Percentiles rank a stretch among this genome's conserved stretches.
phyloP scores from a whole-genome alignment of 2,888 invertebrate species.

The Andrena chrysosceles region DNA sequence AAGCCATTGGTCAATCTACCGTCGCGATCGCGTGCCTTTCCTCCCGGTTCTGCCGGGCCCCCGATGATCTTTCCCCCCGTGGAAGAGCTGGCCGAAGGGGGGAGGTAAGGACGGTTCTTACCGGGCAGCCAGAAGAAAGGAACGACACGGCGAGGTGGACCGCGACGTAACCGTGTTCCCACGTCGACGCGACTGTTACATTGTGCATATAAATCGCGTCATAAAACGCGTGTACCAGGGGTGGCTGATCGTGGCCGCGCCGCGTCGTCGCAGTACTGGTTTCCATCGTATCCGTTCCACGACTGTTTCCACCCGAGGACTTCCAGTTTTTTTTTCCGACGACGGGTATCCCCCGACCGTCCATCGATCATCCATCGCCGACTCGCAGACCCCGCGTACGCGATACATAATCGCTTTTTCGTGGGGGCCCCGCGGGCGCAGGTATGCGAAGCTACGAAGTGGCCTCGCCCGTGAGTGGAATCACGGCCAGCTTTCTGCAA shows the following conservation, averaged over 20 bases:
- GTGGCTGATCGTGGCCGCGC: slow-evolving; percentile 37
- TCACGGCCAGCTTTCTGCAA: slow-evolving; percentile 55
- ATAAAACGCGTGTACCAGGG: slow-evolving; percentile 69
- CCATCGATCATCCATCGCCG: slow-evolving; percentile 77
- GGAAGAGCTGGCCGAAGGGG: not conserved
- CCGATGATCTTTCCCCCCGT: slow-evolving; percentile 27
- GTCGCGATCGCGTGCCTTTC: slow-evolving; percentile 55
- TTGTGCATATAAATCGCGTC: slow-evolving; percentile 70
- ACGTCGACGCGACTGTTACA: slow-evolving; percentile 65
- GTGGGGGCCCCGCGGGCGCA: slow-evolving; percentile 57
- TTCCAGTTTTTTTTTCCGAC: slow-evolving; percentile 71
- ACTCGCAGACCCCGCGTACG: slow-evolving; percentile 42
- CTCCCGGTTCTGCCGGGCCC: not conserved
- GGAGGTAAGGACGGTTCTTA: slow-evolving; percentile 35
- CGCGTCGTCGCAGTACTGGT: slow-evolving; percentile 47
- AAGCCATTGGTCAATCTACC: slow-evolving; percentile 44
- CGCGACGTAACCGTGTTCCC: slow-evolving; percentile 61
- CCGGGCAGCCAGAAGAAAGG: slow-evolving; percentile 45
- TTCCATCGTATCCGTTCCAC: slow-evolving; percentile 38
- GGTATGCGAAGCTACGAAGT: slow-evolving; percentile 53
- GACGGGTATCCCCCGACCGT: slow-evolving; percentile 64
- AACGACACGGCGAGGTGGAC: slow-evolving; percentile 44
- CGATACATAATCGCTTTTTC: slow-evolving; percentile 69
- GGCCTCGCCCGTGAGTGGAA: slow-evolving; percentile 51
- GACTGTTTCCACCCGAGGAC: slow-evolving; percentile 68